Percentiles rank a stretch among this genome's conserved stretches.
phyloP scores from a whole-genome alignment of 2,113 vertebrate species.

The Pleuronectes platessa region DNA sequence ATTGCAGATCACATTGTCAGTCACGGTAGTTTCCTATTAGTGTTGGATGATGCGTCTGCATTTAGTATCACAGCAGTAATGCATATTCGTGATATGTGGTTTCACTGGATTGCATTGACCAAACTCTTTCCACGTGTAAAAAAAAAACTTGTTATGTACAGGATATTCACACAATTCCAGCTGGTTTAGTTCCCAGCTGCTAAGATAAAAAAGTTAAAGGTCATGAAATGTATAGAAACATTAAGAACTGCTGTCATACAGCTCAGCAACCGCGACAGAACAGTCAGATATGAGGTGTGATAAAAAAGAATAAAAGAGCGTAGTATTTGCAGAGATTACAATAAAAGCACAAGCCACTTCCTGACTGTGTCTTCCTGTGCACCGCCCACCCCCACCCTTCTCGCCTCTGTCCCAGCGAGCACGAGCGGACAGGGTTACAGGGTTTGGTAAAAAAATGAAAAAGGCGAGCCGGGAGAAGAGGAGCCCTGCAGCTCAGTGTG shows the following conservation, averaged over 20 bases:
- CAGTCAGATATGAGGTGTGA: constrained; percentile 19
- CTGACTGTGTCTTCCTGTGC: constrained; percentile 78
- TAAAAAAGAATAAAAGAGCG: constrained; percentile 29
- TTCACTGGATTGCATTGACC: neutral
- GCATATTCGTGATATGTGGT: neutral
- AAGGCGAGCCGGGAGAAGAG: constrained; percentile 16
- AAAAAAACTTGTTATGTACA: neutral
- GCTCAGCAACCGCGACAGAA: neutral
- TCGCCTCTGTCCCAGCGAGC: constrained; percentile 66
- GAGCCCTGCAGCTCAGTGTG: constrained; percentile 12
- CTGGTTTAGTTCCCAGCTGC: neutral
- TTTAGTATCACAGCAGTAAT: neutral
- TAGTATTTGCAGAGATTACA: constrained; percentile 71
- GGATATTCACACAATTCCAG: neutral
- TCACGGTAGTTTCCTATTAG: neutral
- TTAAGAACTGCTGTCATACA: neutral
- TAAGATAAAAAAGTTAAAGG: neutral
- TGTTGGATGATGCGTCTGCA: neutral
- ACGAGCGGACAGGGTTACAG: constrained; percentile 18
- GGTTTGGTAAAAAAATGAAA: constrained; percentile 18
- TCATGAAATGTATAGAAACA: neutral
- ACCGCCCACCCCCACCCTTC: constrained; percentile 48
- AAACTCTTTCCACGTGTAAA: neutral
- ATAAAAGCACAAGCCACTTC: constrained; percentile 80
- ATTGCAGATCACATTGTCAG: neutral